Evolutionary conservation across 2,113 vertebrate species (phyloP), one percentile per base, ranked within the genome.

Genomic region (Serinus canaria): DNA sequence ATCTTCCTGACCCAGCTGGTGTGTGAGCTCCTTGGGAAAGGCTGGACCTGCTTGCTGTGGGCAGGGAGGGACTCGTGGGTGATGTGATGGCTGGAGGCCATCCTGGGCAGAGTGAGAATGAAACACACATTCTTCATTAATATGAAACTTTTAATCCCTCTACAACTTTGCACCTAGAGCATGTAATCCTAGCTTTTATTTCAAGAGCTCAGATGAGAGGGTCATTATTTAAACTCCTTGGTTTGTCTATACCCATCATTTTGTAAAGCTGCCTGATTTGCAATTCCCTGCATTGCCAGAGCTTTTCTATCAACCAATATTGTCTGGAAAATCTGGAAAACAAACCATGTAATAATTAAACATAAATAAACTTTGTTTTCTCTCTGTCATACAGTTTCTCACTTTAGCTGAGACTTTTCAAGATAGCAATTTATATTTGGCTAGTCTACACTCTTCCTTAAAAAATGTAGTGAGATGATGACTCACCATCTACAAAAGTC

Each of bases 131-230:
- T 69, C 18, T 43, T 62, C 25, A 43, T 35, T 52, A 55, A 60
- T 33, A 47, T 3, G 28, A n/a, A 52, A 82, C 6, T 7, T 41
- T 74, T 11, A 43, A 47, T 69, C 16, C 17, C 10, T 60, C 37
- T 31, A 10, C 15, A 82, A 25, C 15, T 35, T 25, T 37, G 10
- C 11, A 60, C 27, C 10, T 53, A 20, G 27, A 62, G 5, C 0
- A 3, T 9, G 9, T 20, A 50, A 60, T 13, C 10, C 13, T 39
- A 17, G 21, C 16, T 41, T 66, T 85, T 62, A n/a, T 62, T 64
- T 66, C 24, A 56, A 70, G 33, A 39, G 23, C 23, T 56, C 0
- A 0, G 4, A 31, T 2, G 2, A 53, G 28, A 17, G 31, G 39
- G 13, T 49, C 10, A 39, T 58, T 66, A 25, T 74, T 70, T 75